Evolutionary conservation across 2,797 vertebrate species (phyloP).

Genomic region (Morus bassanus): DNA sequence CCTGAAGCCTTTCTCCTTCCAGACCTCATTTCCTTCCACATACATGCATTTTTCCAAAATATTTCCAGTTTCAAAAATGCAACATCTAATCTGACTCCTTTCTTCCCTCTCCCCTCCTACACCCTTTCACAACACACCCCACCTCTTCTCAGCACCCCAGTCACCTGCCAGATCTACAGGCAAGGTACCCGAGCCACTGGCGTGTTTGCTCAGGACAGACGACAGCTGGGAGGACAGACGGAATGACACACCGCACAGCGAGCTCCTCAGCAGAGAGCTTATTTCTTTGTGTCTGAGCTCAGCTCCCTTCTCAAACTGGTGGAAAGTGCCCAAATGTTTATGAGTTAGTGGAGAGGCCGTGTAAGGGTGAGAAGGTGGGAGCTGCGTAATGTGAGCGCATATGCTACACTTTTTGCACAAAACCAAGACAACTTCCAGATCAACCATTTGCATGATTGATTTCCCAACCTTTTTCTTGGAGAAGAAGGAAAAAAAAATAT

Average conservation of each 20-base stretch:
- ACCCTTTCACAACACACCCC: background rate
- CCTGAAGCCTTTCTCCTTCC: background rate
- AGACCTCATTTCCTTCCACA: background rate
- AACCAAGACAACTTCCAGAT: background rate
- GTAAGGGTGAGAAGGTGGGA: background rate
- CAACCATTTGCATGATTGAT: background rate
- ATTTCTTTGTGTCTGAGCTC: background rate
- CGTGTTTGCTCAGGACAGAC: background rate
- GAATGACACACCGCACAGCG: background rate
- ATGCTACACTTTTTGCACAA: background rate
- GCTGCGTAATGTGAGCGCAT: rapidly evolving
- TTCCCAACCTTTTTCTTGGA: background rate
- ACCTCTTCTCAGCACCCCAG: background rate
- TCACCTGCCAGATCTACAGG: background rate
- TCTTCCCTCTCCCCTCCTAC: background rate
- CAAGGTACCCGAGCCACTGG: background rate
- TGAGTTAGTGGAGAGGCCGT: background rate
- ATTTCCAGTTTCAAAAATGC: background rate
- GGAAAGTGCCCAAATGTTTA: background rate
- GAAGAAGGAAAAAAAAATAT: background rate
- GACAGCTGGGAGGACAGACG: background rate
- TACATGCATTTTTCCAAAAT: background rate
- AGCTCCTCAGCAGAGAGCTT: background rate
- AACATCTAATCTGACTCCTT: background rate
- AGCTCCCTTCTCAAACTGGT: background rate